Evolutionary conservation across 2,888 invertebrate genomes (phyloP), one percentile per base, ranked within the genome.

Genomic region (Augochlorella aurata): DNA sequence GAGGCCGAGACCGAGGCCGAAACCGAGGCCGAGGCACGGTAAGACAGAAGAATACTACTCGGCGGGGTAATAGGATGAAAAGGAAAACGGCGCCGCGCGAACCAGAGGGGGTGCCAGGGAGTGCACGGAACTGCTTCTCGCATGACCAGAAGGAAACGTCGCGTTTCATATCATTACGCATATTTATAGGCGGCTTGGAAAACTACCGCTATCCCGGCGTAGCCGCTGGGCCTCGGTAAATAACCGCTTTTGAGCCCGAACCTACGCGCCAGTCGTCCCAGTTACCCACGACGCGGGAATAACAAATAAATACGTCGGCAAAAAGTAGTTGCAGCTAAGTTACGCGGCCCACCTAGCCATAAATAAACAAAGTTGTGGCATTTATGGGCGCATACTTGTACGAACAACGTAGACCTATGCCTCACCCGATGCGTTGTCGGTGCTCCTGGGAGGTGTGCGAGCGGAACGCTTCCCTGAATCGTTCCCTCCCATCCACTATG

Each of bases 241-340:
- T 90, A 90, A 91, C 86, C 79, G 85, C 88, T 86, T 87, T 86
- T 83, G 81, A 87, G 81, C 81, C 80, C 82, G 68, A 74, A 73
- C 77, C 63, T 68, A 69, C 69, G 67, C 76, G 74, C 44, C 74
- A 74, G 74, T 77, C 83, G 87, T 85, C 85, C 89, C 88, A 85
- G 89, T 89, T 89, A 85, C 74, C 80, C 83, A 24, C 79, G 79
- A 74, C 65, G 74, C 66, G 24, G 85, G 89, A 90, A 90, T 89
- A 91, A 91, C 91, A 91, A 90, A 91, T 91, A 91, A 91, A 91
- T 91, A 90, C 81, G 90, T 91, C 89, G 85, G 88, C 89, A 89
- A 90, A 91, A 91, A 92, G 91, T 91, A 90, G 91, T 88, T 89
- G 86, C 81, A 84, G 85, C 86, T 89, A 91, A 91, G 89, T 90